Conservation (phyloP, 2,888 invertebrate species). For the Lasiommata megera region DNA sequence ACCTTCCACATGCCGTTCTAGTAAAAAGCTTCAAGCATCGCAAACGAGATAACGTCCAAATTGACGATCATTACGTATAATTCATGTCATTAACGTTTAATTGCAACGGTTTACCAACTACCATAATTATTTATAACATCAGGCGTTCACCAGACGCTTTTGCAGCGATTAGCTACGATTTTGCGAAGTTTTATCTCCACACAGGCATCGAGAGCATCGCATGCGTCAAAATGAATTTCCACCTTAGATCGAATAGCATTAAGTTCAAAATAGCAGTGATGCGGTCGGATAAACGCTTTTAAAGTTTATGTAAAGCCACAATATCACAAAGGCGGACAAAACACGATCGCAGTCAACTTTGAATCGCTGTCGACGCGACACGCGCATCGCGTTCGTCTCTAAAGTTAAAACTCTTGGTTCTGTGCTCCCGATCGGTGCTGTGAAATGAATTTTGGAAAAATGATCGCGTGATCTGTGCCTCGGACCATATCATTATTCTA, state of each 20-base stretch:
- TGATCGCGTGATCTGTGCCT: conserved; percentile 42
- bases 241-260: not conserved
- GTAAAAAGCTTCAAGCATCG: not conserved
- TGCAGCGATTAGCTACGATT: not conserved
- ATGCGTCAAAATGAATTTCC: not conserved
- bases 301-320: conserved; percentile 14
- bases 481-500: conserved; percentile 14
- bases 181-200: not conserved
- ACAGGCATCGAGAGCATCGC: not conserved
- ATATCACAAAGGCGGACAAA: conserved; percentile 17
- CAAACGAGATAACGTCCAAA: conserved; percentile 6
- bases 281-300: conserved; percentile 6
- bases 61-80: conserved; percentile 2
- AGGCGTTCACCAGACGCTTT: not conserved
- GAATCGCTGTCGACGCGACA: conserved; percentile 8
- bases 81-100: conserved; percentile 9
- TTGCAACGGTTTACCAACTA: not conserved
- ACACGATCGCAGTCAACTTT: conserved; percentile 22
- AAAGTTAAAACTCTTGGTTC: conserved; percentile 10
- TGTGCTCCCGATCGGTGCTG: conserved; percentile 35
- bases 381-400: conserved; percentile 6
- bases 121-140: conserved; percentile 4
- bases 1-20: not conserved
- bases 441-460: conserved; percentile 46
- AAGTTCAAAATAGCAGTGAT: not conserved